Base-by-base conservation (phyloP, 1,140 invertebrate species). In the Conus ventricosus region DNA sequence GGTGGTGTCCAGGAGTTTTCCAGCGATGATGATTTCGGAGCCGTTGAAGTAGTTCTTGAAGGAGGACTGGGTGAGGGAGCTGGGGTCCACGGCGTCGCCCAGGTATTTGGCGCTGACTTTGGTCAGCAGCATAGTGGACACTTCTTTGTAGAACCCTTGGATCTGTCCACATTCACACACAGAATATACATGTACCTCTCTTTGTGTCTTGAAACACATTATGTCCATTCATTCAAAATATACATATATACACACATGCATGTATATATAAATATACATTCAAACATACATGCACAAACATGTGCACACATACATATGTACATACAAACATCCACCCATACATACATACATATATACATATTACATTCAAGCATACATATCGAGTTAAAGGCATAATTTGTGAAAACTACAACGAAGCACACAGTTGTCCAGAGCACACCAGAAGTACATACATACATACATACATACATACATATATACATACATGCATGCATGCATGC, bases 81-180 rank as follows among this genome's bases (percentile, higher is more conserved):
- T 89, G 23, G 89, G 85, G 54, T 93, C 90, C 91, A 94, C 91
- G 13, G 87, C 67, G 39, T 93, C 91, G 27, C 91, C 92, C 90
- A 94, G 91, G 93, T 97, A 97, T 55, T 95, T 95, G 92, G 97
- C 97, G 5, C 96, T 96, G 27, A 97, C 96, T 91, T 97, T 96
- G 2, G 96, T 95, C 23, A 97, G 94, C 3, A 97, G 93, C 6
- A 97, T 97, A 0, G 97, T 97, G 4, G 97, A 96, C 76, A 97
- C 96, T 94, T 97, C 96, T 81, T 96, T 95, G 95, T 97, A 97
- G 95, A 97, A 97, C 92, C 96, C 96, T 78, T 96, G 95, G 13
- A 97, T 95, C 94, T 97, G 97, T 27, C 97, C 57, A 60, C 8
- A 39, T 39, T 39, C 39, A 39, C 39, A 1, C 39, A 39, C 39